Percentiles rank a stretch among this genome's conserved stretches.
These are phyloP conservation scores for Esperia sulphurella DNA, from an alignment of 2,888 invertebrate species.

Conservation along the genomic window DNA sequence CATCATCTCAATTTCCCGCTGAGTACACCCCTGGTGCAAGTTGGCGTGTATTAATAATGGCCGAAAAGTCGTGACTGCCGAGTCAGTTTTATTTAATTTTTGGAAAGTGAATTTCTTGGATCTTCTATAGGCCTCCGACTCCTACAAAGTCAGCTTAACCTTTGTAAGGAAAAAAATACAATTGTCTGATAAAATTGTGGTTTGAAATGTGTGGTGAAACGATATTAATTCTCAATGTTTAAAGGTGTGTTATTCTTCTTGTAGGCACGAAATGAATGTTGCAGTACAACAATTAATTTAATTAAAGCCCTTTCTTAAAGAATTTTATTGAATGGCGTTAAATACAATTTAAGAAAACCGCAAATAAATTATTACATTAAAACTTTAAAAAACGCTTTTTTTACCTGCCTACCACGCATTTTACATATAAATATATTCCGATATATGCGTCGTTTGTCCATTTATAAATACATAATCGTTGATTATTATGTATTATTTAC, in stretches of 20 bases:
- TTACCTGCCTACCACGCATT: no score
- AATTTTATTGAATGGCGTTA: neutral
- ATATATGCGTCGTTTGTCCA: no score
- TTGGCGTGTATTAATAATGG: slow-evolving; percentile 2
- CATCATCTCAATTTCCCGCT: no score
- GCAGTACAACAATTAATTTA: neutral
- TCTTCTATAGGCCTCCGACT: neutral
- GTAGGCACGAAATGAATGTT: neutral
- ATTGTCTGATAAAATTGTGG: slow-evolving; percentile 1
- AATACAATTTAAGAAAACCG: neutral
- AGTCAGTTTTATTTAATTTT: neutral
- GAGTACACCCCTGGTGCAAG: no score
- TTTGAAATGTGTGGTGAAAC: neutral
- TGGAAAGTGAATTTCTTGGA: slow-evolving; percentile 9
- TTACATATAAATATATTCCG: no score
- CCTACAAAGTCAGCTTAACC: neutral
- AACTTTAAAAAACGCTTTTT: no score
- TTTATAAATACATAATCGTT: no score
- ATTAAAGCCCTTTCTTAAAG: neutral
- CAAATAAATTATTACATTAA: neutral
- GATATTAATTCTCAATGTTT: neutral
- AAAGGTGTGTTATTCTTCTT: neutral
- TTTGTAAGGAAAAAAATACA: neutral
- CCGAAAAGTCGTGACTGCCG: slow-evolving; percentile 8
- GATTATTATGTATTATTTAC: no score